phyloP scores from a whole-genome alignment of 2,113 vertebrate species.

The Ammodytes marinus region DNA sequence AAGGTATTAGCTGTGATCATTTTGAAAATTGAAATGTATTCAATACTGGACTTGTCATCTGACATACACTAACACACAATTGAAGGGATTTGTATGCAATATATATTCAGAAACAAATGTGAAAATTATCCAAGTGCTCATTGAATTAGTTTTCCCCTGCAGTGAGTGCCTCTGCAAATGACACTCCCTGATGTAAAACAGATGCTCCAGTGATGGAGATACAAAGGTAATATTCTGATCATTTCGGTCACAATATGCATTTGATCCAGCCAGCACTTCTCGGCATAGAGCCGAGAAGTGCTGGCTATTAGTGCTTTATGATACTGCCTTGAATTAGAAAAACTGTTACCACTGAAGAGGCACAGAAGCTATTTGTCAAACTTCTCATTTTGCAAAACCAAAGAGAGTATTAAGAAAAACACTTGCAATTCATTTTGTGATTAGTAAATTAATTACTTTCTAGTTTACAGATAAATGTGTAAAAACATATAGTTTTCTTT shows the following conservation, averaged over 20 bases:
- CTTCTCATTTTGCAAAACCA: neutral
- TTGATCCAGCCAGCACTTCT: neutral
- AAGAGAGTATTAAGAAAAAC: neutral
- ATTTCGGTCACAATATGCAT: neutral
- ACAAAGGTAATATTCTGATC: neutral
- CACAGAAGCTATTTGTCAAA: conserved; percentile 1
- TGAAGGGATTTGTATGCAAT: conserved; percentile 43
- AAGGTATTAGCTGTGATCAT: conserved; percentile 25
- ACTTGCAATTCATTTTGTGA: neutral
- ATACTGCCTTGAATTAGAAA: neutral
- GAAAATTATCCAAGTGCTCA: conserved; percentile 31
- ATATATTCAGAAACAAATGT: conserved; percentile 43
- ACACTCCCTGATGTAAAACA: conserved; percentile 17
- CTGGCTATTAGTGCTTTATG: neutral
- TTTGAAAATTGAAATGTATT: conserved; percentile 26
- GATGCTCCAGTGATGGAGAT: conserved; percentile 8
- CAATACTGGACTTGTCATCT: conserved; percentile 23
- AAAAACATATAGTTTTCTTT: neutral
- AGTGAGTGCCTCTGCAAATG: conserved; percentile 38
- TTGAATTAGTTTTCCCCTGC: conserved; percentile 12
- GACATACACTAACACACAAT: conserved; percentile 41
- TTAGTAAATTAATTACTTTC: conserved; percentile 16
- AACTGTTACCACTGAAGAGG: neutral
- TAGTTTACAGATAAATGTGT: conserved; percentile 1
- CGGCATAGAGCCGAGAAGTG: neutral